phyloP scores from a whole-genome alignment of 2,113 vertebrate species.

The Stictonetta naevosa region DNA sequence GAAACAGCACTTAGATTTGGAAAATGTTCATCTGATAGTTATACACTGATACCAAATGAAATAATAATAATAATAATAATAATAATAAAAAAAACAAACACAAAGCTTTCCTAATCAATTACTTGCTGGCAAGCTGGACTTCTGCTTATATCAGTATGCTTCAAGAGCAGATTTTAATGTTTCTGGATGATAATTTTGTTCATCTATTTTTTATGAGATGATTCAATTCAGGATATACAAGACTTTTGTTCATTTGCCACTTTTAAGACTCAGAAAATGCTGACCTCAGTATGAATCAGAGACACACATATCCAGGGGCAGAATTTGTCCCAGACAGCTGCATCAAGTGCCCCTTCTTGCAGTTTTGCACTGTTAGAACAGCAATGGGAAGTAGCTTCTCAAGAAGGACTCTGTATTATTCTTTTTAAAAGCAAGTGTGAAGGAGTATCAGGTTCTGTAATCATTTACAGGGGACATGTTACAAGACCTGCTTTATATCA shows the following conservation, averaged over 20 bases:
- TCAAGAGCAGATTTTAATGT: background rate
- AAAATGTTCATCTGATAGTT: background rate
- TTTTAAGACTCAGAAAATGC: background rate
- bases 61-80: background rate
- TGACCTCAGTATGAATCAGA: background rate
- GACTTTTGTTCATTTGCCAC: background rate
- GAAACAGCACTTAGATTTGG: background rate
- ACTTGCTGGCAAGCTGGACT: background rate
- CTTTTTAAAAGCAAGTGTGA: background rate
- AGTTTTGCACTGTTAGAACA: background rate
- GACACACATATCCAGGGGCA: background rate
- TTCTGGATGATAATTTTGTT: background rate
- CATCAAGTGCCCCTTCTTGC: background rate
- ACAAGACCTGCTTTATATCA: background rate
- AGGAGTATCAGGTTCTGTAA: background rate
- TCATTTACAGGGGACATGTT: background rate
- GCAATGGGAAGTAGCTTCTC: background rate
- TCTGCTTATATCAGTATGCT: background rate
- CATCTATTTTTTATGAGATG: constrained; percentile 30
- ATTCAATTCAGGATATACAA: background rate
- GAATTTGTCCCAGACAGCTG: background rate
- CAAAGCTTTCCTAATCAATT: background rate
- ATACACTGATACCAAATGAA: background rate
- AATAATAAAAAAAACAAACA: too few species aligned
- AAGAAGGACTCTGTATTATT: background rate